phyloP scores from a whole-genome alignment of 1,140 invertebrate species.

The Cydia amplana region DNA sequence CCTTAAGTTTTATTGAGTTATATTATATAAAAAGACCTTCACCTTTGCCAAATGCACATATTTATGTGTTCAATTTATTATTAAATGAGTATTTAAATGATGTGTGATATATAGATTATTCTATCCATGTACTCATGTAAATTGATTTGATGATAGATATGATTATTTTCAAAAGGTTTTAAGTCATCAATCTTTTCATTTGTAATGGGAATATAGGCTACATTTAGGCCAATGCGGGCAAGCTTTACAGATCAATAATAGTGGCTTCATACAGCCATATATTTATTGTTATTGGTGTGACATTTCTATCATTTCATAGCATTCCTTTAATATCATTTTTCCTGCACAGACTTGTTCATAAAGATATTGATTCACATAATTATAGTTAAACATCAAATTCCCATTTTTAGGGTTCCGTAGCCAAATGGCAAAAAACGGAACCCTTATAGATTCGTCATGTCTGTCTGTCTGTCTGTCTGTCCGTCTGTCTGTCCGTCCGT shows the following conservation, averaged over 20 bases:
- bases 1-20: slow-evolving; percentile 40
- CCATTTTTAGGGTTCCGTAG: no score
- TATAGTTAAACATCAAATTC: no score
- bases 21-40: slow-evolving; percentile 44
- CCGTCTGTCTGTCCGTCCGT: no score
- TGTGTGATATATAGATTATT: neutral
- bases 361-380: no score
- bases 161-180: slow-evolving; percentile 31
- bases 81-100: neutral
- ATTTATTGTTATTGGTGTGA: no score
- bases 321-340: no score
- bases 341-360: no score
- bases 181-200: neutral
- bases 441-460: no score
- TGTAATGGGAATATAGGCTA: neutral
- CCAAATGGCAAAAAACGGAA: no score
- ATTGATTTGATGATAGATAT: slow-evolving; percentile 25
- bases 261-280: neutral
- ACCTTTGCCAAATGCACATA: slow-evolving; percentile 40
- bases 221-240: neutral
- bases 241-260: neutral
- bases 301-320: no score
- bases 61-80: neutral
- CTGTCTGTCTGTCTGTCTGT: no score
- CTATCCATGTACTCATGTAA: neutral